These are phyloP conservation scores for Menidia menidia DNA, from an alignment of 2,797 vertebrate genomes.

Conservation along the genomic window DNA sequence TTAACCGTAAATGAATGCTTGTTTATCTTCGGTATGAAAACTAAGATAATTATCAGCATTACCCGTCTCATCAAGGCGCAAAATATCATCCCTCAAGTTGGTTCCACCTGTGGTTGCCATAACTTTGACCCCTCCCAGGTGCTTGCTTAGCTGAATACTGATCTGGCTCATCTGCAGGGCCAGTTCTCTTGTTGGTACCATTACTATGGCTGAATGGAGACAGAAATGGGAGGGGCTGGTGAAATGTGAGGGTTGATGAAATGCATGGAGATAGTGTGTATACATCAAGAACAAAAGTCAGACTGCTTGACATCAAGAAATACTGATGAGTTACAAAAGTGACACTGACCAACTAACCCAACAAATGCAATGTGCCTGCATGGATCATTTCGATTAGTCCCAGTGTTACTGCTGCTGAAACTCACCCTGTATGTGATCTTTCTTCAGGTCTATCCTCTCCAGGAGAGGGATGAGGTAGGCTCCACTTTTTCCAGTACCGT, in stretches of 20 bases:
- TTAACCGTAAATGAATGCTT: background rate
- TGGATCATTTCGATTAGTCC: background rate
- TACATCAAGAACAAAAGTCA: background rate
- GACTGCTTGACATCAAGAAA: background rate
- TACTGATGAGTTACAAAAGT: background rate
- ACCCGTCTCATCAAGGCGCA: constrained; percentile 86
- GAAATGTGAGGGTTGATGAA: constrained; percentile 11
- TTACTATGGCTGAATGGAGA: constrained; percentile 76
- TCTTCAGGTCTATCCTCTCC: constrained; percentile 84
- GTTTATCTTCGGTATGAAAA: background rate
- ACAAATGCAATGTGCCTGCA: background rate
- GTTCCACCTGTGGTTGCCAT: constrained; percentile 89
- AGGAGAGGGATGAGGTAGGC: constrained; percentile 87
- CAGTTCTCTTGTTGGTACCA: constrained; percentile 86
- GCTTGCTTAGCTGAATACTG: constrained; percentile 86
- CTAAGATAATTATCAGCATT: background rate
- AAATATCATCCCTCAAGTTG: constrained; percentile 86
- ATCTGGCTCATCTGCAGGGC: constrained; percentile 88
- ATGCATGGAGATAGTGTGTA: constrained; percentile 9
- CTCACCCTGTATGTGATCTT: constrained; percentile 83
- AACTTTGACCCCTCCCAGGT: constrained; percentile 85
- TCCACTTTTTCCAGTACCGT: constrained; percentile 86
- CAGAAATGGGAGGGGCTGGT: constrained; percentile 23
- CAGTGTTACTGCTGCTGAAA: background rate
- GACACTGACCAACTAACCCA: background rate